A percentile compares a stretch with the other conserved stretches of the same genome.
These are phyloP conservation scores for Nyctibius bracteatus DNA, from an alignment of 2,113 vertebrate species.

Conservation along the genomic window DNA sequence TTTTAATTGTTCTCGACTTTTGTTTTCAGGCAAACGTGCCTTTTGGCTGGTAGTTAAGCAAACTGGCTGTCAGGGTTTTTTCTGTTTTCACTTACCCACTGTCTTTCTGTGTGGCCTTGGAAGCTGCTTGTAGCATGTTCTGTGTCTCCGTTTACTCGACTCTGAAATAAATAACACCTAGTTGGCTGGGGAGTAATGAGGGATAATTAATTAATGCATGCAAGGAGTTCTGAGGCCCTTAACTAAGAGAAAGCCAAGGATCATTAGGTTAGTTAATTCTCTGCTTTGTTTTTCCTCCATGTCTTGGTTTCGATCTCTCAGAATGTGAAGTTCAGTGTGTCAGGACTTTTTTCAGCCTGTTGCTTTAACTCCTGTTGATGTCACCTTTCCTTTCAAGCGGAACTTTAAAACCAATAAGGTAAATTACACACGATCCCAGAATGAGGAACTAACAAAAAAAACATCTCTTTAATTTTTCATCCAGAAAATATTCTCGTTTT, in stretches of 20 bases:
- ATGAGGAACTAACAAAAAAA: neutral
- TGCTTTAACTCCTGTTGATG: neutral
- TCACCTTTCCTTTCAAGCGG: neutral
- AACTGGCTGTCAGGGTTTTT: too few species aligned
- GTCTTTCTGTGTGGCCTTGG: neutral
- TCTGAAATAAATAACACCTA: neutral
- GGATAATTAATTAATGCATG: neutral
- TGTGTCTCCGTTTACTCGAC: neutral
- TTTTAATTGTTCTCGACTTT: neutral
- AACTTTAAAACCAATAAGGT: neutral
- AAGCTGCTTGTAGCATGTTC: neutral
- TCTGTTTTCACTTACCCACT: neutral
- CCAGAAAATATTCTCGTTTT: constrained; percentile 53
- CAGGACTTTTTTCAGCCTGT: neutral
- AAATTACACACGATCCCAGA: neutral
- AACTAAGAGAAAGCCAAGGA: neutral
- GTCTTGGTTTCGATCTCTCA: neutral
- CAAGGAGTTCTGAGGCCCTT: neutral
- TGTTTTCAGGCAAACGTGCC: rapidly evolving
- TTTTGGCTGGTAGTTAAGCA: neutral
- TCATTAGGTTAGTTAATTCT: neutral
- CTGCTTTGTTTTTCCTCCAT: neutral
- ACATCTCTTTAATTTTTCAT: constrained; percentile 32
- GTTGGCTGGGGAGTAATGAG: neutral
- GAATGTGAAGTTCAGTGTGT: neutral